phyloP scores from a whole-genome alignment of 2,888 invertebrate genomes.

The Hymenopus coronatus region DNA sequence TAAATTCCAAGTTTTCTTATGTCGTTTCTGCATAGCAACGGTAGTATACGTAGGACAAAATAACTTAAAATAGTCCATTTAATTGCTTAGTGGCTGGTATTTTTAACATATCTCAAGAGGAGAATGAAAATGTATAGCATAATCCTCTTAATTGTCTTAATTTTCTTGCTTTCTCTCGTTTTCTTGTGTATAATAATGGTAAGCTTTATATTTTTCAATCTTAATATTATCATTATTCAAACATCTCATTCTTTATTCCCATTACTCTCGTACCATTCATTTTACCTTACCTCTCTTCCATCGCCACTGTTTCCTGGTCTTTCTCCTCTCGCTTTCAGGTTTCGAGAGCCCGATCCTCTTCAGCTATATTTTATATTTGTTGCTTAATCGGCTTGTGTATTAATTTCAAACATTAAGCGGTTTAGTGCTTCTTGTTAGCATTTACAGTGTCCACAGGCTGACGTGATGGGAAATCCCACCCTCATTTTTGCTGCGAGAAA shows the following conservation, averaged over 20 bases:
- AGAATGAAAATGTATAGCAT: too few species aligned
- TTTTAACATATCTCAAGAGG: too few species aligned
- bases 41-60: too few species aligned
- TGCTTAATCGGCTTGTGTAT: neutral
- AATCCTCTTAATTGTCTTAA: too few species aligned
- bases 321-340: too few species aligned
- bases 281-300: neutral
- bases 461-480: neutral
- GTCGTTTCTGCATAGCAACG: too few species aligned
- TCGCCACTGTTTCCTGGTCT: neutral
- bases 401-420: neutral
- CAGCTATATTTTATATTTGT: neutral
- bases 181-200: neutral
- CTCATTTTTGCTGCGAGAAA: neutral
- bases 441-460: neutral
- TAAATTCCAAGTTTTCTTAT: too few species aligned
- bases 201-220: neutral
- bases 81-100: too few species aligned
- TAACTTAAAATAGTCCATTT: too few species aligned
- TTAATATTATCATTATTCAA: neutral
- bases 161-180: too few species aligned
- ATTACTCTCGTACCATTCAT: neutral
- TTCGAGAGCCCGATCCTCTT: neutral
- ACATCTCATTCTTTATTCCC: neutral
- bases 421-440: neutral